Conservation (phyloP, 1,140 invertebrate genomes). For the Achatina immaculata region DNA sequence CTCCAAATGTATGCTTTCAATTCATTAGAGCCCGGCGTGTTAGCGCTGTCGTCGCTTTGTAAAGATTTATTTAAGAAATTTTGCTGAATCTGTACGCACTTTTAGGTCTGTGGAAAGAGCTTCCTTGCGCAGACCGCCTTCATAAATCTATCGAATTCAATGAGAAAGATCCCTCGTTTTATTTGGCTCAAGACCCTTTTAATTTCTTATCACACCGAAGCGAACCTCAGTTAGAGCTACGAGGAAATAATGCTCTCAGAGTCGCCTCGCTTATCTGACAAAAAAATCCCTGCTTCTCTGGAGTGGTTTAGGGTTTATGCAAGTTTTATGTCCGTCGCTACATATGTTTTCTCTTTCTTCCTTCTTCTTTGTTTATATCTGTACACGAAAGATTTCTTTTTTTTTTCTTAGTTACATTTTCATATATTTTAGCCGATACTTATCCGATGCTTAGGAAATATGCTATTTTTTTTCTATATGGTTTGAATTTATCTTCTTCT, state of each 20-base stretch:
- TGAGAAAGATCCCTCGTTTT: constrained; percentile 13
- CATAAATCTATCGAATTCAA: constrained; percentile 4
- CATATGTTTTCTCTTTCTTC: background rate
- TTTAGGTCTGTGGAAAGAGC: background rate
- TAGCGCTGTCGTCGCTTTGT: background rate
- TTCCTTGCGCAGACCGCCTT: background rate
- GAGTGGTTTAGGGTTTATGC: too few relatives aligned
- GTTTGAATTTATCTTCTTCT: too few relatives aligned
- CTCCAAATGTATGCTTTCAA: constrained; percentile 6
- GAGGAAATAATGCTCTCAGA: background rate
- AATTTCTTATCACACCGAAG: constrained; percentile 8
- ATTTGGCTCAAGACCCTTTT: constrained; percentile 14
- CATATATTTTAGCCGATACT: too few relatives aligned
- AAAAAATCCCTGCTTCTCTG: too few relatives aligned
- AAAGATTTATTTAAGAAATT: background rate
- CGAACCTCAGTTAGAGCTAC: background rate
- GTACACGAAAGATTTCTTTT: too few relatives aligned
- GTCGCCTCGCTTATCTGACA: background rate
- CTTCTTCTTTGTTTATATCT: background rate
- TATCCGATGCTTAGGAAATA: too few relatives aligned
- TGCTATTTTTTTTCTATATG: too few relatives aligned
- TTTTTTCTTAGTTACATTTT: too few relatives aligned
- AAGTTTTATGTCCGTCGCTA: background rate
- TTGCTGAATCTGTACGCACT: background rate
- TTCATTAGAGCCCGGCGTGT: background rate